Conservation (phyloP, 2,797 vertebrate species). For the Anguilla megastoma region DNA sequence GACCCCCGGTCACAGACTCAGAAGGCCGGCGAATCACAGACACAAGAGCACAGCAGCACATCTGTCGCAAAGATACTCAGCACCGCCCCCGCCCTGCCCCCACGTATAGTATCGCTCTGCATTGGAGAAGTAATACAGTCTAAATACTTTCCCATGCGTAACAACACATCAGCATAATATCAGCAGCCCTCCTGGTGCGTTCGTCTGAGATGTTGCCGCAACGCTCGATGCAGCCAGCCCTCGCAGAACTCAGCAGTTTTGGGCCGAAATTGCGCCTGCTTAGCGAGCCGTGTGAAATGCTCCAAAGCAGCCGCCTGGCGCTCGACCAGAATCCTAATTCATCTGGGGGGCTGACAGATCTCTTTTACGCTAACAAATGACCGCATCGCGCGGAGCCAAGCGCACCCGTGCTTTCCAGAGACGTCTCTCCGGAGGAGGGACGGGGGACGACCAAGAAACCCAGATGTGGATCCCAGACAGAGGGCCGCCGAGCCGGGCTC, state of each 20-base stretch:
- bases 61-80: not conserved
- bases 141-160: not conserved
- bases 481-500: not conserved
- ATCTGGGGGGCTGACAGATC: constrained; percentile 8
- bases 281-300: not conserved
- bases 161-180: not conserved
- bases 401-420: not conserved
- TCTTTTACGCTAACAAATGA: constrained; percentile 1
- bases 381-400: constrained; percentile 8
- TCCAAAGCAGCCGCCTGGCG: not conserved
- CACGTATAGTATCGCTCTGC: not conserved
- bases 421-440: constrained; percentile 16
- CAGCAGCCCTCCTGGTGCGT: not conserved
- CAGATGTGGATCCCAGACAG: constrained; percentile 31
- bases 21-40: not conserved
- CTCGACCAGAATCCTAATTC: not conserved
- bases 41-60: not conserved
- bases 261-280: not conserved
- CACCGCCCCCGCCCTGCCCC: not conserved
- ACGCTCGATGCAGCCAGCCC: not conserved
- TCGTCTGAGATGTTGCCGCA: not conserved
- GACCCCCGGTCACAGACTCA: not conserved
- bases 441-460: not conserved
- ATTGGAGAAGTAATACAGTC: not conserved
- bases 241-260: not conserved